Base-by-base conservation (phyloP, 2,113 vertebrate genomes). In the Galbula dea region DNA sequence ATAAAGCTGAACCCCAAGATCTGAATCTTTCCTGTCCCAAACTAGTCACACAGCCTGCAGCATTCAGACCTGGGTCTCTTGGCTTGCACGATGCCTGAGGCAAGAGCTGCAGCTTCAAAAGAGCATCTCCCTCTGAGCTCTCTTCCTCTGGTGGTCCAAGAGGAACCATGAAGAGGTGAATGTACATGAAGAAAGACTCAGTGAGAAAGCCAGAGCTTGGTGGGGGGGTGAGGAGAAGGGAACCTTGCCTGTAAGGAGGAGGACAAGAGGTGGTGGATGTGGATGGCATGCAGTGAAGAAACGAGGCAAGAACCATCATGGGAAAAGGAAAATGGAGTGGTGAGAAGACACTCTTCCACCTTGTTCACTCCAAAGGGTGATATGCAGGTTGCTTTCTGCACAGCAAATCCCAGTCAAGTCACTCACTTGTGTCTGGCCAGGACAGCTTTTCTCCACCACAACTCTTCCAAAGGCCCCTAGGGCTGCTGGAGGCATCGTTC, bases 141-240 rank as follows among this genome's bases (percentile, higher is more conserved):
- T n/a, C 16, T 2, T 3, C 2, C 22, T 1, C 12, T 6, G 55
- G 21, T 14, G 65, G 45, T 19, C 32, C 5, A 1, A 43, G 8
- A 14, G n/a, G 18, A 8, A 19, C 5, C 27, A 15, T 34, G 32
- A 55, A 48, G 51, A n/a, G 34, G 11, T 9, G 22, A 21, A 39
- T 45, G 23, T 1, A 0, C 3, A 12, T 9, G 63, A 19, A 63
- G 32, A 11, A 69, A 63, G 29, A 12, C 20, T 32, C 41, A 16
- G 10, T 2, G 19, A 26, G 32, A 20, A 19, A 37, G 45, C 45
- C 27, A 45, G 57, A 54, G 67, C 18, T 41, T 23, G 30, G 3
- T 17, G 16, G 10, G 12, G 41, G 17, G 15, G 12, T 17, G 52
- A 65, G 46, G 52, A n/a, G 17, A 58, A 45, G 29, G 62, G 30